Percentiles rank a stretch among this genome's conserved stretches.
Evolutionary conservation across 2,888 invertebrate species (phyloP).

Genomic region (Leucophenga maculata): DNA sequence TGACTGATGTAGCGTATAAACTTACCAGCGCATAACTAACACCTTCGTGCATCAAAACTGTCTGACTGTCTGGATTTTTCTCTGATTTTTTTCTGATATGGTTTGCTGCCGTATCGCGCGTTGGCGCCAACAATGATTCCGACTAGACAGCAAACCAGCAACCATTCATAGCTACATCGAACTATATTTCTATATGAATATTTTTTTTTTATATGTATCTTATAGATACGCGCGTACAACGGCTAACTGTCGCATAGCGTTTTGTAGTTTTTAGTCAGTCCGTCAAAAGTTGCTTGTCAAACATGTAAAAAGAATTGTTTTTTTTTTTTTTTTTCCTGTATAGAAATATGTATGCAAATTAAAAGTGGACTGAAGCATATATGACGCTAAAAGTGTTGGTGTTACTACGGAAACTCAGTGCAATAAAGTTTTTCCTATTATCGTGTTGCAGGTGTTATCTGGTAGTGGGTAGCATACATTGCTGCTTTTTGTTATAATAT

Average conservation of each 20-base stretch:
- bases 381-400: background rate
- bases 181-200: background rate
- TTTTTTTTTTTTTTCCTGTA: no score
- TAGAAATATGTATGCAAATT: background rate
- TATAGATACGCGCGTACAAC: background rate
- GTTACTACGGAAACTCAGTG: background rate
- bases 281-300: constrained; percentile 4
- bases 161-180: background rate
- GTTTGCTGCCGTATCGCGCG: background rate
- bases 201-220: background rate
- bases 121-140: constrained; percentile 9
- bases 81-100: background rate
- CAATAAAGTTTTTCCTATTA: background rate
- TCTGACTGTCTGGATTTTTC: background rate
- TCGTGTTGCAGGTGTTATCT: no score
- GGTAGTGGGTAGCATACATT: no score
- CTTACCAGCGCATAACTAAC: background rate
- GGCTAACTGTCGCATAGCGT: background rate
- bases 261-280: constrained; percentile 9
- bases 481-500: no score
- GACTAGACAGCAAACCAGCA: no score
- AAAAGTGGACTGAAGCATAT: background rate
- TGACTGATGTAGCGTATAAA: no score
- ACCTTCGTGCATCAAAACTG: background rate
- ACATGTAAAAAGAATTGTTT: background rate